Conservation (phyloP, 1,140 invertebrate genomes). For the Drosophila quadrilineata region DNA sequence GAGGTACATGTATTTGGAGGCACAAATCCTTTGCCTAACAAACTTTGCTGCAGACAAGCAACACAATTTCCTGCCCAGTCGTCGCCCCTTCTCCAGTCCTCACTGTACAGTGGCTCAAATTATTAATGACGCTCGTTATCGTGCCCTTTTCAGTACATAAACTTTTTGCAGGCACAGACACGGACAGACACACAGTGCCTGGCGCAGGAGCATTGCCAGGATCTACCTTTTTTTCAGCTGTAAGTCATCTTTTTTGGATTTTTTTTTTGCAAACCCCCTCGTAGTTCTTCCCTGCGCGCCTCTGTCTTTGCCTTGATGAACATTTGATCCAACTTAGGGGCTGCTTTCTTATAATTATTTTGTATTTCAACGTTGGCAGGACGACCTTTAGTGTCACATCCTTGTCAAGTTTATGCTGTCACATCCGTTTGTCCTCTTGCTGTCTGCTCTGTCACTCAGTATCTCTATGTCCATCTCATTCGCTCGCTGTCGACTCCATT, state of each 20-base stretch:
- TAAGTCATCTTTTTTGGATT: constrained; percentile 9
- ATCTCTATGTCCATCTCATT: constrained; percentile 9
- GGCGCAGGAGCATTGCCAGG: not conserved
- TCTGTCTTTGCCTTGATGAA: not conserved
- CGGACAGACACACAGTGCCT: not conserved
- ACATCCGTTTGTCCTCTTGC: constrained; percentile 49
- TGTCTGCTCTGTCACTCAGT: not conserved
- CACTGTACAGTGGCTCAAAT: constrained; percentile 59
- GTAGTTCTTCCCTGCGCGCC: not conserved
- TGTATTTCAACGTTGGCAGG: constrained; percentile 67
- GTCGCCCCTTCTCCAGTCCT: not conserved
- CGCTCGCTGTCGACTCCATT: constrained; percentile 22
- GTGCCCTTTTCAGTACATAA: constrained; percentile 80
- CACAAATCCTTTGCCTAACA: constrained; percentile 55
- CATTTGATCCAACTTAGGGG: constrained; percentile 32
- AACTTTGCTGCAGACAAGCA: constrained; percentile 55
- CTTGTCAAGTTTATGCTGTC: constrained; percentile 61
- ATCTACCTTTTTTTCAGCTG: constrained; percentile 42
- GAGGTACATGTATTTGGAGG: no score
- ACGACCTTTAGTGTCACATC: constrained; percentile 77
- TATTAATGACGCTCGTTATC: constrained; percentile 80
- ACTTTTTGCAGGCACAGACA: constrained; percentile 56
- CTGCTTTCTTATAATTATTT: constrained; percentile 69
- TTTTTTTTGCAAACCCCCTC: constrained; percentile 5
- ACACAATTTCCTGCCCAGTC: constrained; percentile 51